phyloP scores from a whole-genome alignment of 2,888 invertebrate species.

The Steinernema carpocapsae region DNA sequence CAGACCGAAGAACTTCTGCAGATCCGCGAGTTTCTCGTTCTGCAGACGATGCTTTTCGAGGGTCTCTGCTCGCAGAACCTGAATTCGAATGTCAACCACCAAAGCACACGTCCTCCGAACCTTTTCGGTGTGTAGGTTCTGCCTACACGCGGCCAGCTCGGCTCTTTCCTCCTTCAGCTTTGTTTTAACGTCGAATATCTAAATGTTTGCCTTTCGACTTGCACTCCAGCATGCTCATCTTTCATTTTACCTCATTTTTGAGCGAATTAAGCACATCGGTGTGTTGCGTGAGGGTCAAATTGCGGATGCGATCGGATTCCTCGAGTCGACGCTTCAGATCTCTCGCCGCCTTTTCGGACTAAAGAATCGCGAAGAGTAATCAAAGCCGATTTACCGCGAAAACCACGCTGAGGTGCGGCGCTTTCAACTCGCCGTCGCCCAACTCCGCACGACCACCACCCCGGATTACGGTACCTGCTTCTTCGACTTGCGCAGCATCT shows the following conservation, averaged over 20 bases:
- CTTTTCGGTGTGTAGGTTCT: background rate
- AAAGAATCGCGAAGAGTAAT: background rate
- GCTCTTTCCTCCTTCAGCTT: background rate
- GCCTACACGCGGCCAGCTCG: background rate
- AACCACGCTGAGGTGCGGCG: background rate
- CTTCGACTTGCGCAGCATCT: constrained; percentile 17
- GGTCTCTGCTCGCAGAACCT: background rate
- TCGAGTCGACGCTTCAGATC: constrained; percentile 26
- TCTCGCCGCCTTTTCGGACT: constrained; percentile 26
- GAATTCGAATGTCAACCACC: background rate
- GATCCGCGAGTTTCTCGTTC: constrained; percentile 9
- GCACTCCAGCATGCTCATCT: background rate
- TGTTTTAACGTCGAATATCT: constrained; percentile 5
- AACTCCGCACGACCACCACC: background rate
- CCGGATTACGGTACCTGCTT: constrained; percentile 16
- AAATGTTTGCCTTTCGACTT: background rate
- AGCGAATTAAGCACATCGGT: constrained; percentile 3
- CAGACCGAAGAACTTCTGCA: background rate
- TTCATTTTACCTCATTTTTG: background rate
- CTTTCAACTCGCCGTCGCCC: background rate
- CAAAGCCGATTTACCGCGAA: constrained; percentile 8
- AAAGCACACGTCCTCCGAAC: background rate
- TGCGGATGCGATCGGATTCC: constrained; percentile 9
- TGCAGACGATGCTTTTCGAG: constrained; percentile 2
- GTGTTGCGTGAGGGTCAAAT: background rate